Evolutionary conservation across 2,113 vertebrate genomes (phyloP).

Genomic region (Cervus canadensis): DNA sequence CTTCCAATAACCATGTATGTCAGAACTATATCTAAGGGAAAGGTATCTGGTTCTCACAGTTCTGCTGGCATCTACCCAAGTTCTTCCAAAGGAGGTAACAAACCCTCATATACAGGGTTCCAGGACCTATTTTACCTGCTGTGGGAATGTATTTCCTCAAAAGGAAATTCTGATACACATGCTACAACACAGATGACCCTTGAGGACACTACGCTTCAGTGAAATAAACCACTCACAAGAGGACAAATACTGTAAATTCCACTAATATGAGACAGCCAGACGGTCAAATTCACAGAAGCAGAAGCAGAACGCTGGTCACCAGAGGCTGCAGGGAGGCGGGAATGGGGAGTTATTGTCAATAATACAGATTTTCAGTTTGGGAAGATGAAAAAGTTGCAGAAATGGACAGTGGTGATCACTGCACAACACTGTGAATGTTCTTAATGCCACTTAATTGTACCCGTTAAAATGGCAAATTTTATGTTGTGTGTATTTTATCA

Average conservation of each 20-base stretch:
- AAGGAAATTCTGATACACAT: constrained; percentile 16
- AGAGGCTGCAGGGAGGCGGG: not conserved
- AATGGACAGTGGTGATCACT: not conserved
- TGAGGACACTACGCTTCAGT: not conserved
- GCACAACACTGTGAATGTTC: not conserved
- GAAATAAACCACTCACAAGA: not conserved
- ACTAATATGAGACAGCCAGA: not conserved
- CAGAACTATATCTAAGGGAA: not conserved
- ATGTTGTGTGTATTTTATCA: not conserved
- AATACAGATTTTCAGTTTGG: not conserved
- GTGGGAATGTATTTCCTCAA: not conserved
- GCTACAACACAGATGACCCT: not conserved
- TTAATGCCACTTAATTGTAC: not conserved
- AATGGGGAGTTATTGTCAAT: not conserved
- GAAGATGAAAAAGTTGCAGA: not conserved
- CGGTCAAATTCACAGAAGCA: not conserved
- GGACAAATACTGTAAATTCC: not conserved
- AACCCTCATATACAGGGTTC: not conserved
- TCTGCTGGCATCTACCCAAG: not conserved
- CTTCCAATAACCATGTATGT: not conserved
- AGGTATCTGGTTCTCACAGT: not conserved
- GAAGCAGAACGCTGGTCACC: not conserved
- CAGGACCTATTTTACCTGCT: not conserved
- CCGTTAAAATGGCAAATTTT: constrained; percentile 4
- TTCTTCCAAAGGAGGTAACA: not conserved